These are phyloP conservation scores for Sisyra nigra DNA, from an alignment of 2,888 invertebrate species.

Conservation along the genomic window DNA sequence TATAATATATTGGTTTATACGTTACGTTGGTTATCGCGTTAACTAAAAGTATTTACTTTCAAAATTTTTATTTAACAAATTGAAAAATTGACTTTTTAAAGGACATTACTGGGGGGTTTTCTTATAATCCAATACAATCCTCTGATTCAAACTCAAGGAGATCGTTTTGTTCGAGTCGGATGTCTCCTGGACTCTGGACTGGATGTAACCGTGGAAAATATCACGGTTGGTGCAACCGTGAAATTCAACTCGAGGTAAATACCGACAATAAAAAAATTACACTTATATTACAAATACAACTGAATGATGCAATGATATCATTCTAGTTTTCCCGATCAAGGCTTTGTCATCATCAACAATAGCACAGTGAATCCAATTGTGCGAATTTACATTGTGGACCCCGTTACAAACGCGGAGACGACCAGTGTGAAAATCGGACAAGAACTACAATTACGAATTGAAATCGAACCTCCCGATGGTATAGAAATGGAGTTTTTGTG, in stretches of 20 bases:
- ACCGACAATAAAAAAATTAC: not conserved
- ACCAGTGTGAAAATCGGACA: slow-evolving; percentile 52
- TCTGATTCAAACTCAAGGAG: slow-evolving; percentile 70
- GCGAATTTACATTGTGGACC: slow-evolving; percentile 40
- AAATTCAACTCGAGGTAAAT: slow-evolving; percentile 31
- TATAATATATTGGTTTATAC: no score
- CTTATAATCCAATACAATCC: slow-evolving; percentile 72
- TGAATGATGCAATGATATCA: slow-evolving; percentile 7
- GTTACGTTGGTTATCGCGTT: no score
- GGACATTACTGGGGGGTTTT: slow-evolving; percentile 58
- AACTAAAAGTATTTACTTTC: no score
- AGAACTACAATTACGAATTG: slow-evolving; percentile 44
- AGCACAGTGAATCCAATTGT: slow-evolving; percentile 32
- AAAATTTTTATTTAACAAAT: no score
- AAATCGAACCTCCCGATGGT: slow-evolving; percentile 37
- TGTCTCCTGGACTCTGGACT: slow-evolving; percentile 40
- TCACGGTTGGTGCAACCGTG: slow-evolving; percentile 38
- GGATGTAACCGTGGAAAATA: slow-evolving; percentile 28
- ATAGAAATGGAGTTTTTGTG: slow-evolving; percentile 12
- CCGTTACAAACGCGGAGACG: slow-evolving; percentile 35
- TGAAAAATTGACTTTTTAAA: slow-evolving; percentile 22
- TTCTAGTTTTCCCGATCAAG: slow-evolving; percentile 25
- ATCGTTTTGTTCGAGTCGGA: slow-evolving; percentile 64
- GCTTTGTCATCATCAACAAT: slow-evolving; percentile 32
- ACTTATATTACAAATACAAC: no score